phyloP scores from a whole-genome alignment of 2,888 invertebrate genomes.

The Cheilosia vulpina region DNA sequence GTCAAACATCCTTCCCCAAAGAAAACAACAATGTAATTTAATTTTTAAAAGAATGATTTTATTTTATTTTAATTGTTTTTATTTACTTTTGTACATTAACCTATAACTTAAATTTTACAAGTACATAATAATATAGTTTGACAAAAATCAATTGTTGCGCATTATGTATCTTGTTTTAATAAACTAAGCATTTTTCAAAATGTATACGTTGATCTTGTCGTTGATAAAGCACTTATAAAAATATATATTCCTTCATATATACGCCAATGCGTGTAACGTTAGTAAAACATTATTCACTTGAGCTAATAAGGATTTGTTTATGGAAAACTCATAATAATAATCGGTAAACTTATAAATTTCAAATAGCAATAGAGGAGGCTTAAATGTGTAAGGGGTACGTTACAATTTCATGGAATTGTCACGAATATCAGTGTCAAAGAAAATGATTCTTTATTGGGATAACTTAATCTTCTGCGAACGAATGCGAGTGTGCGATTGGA shows the following conservation, averaged over 20 bases:
- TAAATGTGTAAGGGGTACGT: too few relatives aligned
- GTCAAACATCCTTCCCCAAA: background rate
- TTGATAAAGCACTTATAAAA: constrained; percentile 44
- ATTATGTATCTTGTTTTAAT: constrained; percentile 4
- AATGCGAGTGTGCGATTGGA: too few relatives aligned
- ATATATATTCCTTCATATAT: constrained; percentile 29
- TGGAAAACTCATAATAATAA: constrained; percentile 26
- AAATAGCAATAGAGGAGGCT: too few relatives aligned
- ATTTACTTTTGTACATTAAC: constrained; percentile 74
- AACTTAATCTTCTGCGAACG: too few relatives aligned
- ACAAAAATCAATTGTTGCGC: constrained; percentile 48
- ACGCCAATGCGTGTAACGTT: constrained; percentile 16
- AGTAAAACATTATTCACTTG: constrained; percentile 42
- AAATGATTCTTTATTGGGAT: too few relatives aligned
- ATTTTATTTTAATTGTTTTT: constrained; percentile 58
- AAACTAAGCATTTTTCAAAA: constrained; percentile 38
- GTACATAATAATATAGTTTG: constrained; percentile 59
- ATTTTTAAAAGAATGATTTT: constrained; percentile 45
- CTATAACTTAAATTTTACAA: constrained; percentile 72
- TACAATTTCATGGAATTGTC: too few relatives aligned
- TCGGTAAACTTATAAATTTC: constrained; percentile 26
- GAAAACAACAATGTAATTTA: background rate
- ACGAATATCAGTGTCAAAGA: too few relatives aligned
- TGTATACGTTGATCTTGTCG: constrained; percentile 31
- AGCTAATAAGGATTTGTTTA: constrained; percentile 48